Percentiles rank a stretch among this genome's conserved stretches.
Evolutionary conservation across 2,113 vertebrate genomes (phyloP).

Genomic region (Hydrolagus affinis): DNA sequence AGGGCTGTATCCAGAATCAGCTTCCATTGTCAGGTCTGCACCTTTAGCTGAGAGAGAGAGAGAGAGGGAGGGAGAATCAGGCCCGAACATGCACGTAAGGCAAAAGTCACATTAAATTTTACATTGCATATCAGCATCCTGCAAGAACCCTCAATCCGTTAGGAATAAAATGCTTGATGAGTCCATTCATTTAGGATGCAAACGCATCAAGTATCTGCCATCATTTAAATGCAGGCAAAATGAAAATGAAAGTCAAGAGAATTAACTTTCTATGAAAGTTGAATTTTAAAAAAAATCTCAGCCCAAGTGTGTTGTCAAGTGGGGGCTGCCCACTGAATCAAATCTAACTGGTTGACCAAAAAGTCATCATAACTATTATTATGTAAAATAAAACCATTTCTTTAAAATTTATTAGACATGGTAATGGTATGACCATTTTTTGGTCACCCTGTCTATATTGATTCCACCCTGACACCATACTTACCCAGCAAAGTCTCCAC

Average conservation of each 20-base stretch:
- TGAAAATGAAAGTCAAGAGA: no score
- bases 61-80: not conserved
- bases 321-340: not conserved
- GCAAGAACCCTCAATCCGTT: not conserved
- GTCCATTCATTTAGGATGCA: no score
- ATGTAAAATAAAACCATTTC: no score
- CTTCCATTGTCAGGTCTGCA: constrained; percentile 84
- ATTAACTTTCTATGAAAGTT: no score
- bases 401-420: no score
- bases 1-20: constrained; percentile 86
- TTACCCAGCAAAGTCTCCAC: constrained; percentile 81
- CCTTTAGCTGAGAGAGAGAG: constrained; percentile 55
- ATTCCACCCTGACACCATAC: not conserved
- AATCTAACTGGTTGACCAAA: not conserved
- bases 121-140: not conserved
- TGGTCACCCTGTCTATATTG: not conserved
- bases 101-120: not conserved
- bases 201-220: no score
- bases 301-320: not conserved
- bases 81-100: not conserved
- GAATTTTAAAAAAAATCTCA: no score
- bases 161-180: not conserved
- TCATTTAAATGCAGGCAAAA: no score
- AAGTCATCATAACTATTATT: no score
- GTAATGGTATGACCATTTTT: not conserved